These are phyloP conservation scores for Psilanteris sp. DNA, from an alignment of 1,140 invertebrate genomes.

Conservation along the genomic window DNA sequence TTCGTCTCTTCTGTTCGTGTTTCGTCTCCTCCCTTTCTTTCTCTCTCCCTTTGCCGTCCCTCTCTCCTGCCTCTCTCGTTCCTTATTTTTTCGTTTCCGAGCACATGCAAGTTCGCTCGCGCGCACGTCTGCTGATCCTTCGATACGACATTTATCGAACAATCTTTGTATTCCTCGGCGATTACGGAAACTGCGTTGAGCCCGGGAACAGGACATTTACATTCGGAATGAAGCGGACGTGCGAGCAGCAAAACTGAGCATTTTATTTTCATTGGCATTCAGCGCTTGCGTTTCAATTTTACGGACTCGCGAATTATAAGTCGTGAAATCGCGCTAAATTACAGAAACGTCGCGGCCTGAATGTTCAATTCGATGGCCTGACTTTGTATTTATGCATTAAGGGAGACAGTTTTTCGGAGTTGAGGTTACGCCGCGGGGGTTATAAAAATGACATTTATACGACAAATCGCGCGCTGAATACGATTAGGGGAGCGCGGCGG, in stretches of 20 bases:
- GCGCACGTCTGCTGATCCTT: constrained; percentile 39
- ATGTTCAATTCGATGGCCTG: constrained; percentile 41
- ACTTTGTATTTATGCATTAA: constrained; percentile 49
- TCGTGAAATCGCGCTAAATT: constrained; percentile 60
- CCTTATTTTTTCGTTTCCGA: constrained; percentile 11
- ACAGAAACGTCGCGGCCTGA: constrained; percentile 46
- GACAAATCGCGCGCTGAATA: constrained; percentile 41
- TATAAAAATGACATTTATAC: constrained; percentile 58
- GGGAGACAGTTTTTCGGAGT: constrained; percentile 21
- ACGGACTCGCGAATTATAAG: constrained; percentile 62
- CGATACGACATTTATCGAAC: constrained; percentile 61
- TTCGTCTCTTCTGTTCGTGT: too few relatives aligned
- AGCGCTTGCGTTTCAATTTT: constrained; percentile 65
- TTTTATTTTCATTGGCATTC: constrained; percentile 72
- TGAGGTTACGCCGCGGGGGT: constrained; percentile 2
- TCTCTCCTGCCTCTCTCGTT: background rate
- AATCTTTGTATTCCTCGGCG: constrained; percentile 60
- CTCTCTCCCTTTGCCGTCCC: too few relatives aligned
- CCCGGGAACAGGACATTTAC: constrained; percentile 52
- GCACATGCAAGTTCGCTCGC: constrained; percentile 13
- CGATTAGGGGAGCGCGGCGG: constrained; percentile 4
- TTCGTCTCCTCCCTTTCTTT: too few relatives aligned
- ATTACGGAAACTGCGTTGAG: constrained; percentile 54
- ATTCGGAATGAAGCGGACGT: constrained; percentile 57
- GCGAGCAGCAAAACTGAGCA: constrained; percentile 25